Base-by-base conservation (phyloP, 2,797 vertebrate genomes). In the Gila robusta region DNA sequence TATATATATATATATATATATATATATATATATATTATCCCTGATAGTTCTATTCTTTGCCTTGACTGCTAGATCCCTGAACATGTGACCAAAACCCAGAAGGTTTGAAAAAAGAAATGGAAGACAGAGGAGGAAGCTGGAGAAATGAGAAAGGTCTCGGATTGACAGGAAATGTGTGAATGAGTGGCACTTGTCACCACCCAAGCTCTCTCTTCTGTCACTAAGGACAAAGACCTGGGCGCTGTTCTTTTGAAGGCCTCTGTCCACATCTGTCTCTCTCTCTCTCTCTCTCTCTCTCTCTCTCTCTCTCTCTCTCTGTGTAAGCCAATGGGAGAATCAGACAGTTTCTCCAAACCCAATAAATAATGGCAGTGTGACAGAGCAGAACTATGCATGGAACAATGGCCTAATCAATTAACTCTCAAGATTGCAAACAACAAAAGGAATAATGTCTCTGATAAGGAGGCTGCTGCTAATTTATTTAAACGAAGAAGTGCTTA, bases 121-220 rank as follows among this genome's bases (percentile, higher is more conserved):
- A 79, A 52, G 70, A 73, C 16, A 79, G 32, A 88, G 41, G n/a
- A 37, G 54, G 47, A 69, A 76, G 35, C 35, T 70, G n/a, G 39
- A 67, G 69, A 79, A 72, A 64, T 1, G 4, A 70, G 41, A 56
- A 76, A 69, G 41, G 41, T 81, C 67, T 70, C 7, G 11, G 81
- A 44, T 41, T 82, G 85, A 78, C 71, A 85, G 74, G 81, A 59
- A 64, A 70, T 66, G 79, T 82, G 83, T 67, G 39, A 81, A 86
- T 83, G 77, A 89, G 79, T 93, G 92, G 87, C 92, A 95, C 91
- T 91, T 93, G 91, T 93, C 93, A 92, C 89, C 92, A 91, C 88
- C 91, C 91, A 85, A 83, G 89, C 81, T 87, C 86, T 92, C 87
- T 90, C 88, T 92, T 89, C 91, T 94, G 93, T 93, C 93, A 93